phyloP scores from a whole-genome alignment of 2,797 vertebrate species.

The Erethizon dorsatum region DNA sequence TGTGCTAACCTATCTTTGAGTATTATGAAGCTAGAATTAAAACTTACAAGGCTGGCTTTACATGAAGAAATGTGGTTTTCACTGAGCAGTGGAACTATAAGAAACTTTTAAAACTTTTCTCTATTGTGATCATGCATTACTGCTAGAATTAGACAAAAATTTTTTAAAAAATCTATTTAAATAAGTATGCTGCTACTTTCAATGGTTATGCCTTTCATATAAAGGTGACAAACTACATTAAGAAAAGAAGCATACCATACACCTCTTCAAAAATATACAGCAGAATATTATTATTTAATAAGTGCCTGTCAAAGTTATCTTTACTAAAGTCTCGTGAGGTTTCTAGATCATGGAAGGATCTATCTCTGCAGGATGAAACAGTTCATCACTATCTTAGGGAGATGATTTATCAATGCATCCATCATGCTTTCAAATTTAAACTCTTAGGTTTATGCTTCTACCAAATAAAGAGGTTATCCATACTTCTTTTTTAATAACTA shows the following conservation, averaged over 20 bases:
- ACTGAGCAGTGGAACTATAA: not conserved
- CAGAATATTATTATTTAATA: conserved; percentile 41
- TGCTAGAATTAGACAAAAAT: not conserved
- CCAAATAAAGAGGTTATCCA: conserved; percentile 43
- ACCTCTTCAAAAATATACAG: not conserved
- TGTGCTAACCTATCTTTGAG: not conserved
- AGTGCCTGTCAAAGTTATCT: not conserved
- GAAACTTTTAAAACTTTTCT: conserved; percentile 28
- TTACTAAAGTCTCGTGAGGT: not conserved
- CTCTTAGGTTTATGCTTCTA: not conserved
- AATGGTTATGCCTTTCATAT: not conserved
- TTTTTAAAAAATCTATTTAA: not conserved
- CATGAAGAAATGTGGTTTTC: not conserved
- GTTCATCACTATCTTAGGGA: not conserved
- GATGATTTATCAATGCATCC: not conserved
- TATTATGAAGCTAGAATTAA: not conserved
- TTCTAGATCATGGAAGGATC: not conserved
- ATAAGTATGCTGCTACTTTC: not conserved
- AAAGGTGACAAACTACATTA: conserved; percentile 16
- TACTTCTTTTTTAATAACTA: conserved; percentile 49
- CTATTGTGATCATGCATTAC: not conserved
- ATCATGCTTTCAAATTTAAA: conserved; percentile 23
- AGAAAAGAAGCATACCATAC: not conserved
- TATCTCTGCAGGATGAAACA: not conserved
- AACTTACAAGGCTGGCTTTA: not conserved